These are phyloP conservation scores for Fratercula arctica DNA, from an alignment of 2,797 vertebrate genomes.

Conservation along the genomic window DNA sequence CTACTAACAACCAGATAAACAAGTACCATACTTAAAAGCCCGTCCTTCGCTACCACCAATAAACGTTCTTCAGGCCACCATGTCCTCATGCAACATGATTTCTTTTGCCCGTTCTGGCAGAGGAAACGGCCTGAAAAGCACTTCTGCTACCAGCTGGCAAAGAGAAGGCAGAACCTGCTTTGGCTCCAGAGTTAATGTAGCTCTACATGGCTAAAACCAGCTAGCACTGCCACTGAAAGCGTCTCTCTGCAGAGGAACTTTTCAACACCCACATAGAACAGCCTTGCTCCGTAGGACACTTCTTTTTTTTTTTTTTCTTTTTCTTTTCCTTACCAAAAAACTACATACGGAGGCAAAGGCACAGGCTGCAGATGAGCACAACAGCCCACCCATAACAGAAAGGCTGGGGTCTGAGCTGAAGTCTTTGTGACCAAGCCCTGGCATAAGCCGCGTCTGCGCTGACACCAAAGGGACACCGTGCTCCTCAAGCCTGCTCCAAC, in stretches of 20 bases:
- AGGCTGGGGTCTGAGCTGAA: neutral
- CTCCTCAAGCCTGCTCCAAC: neutral
- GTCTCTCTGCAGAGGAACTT: neutral
- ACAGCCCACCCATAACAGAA: neutral
- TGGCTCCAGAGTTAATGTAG: neutral
- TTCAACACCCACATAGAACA: neutral
- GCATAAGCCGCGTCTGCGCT: neutral
- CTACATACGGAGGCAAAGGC: neutral
- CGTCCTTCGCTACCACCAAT: neutral
- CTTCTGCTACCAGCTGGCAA: neutral
- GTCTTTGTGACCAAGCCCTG: neutral
- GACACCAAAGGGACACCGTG: neutral
- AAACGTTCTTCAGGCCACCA: neutral
- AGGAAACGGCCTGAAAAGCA: neutral
- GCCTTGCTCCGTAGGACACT: neutral
- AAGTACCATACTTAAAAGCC: neutral
- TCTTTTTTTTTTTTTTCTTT: neutral
- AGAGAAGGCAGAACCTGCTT: neutral
- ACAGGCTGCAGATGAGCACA: neutral
- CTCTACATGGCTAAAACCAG: neutral
- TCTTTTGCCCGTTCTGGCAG: neutral
- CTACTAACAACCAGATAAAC: neutral
- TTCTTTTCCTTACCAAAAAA: neutral
- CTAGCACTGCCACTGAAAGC: neutral
- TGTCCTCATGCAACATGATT: neutral